These are phyloP conservation scores for Leptinotarsa undecemlineata DNA, from an alignment of 1,140 invertebrate species.

Conservation along the genomic window DNA sequence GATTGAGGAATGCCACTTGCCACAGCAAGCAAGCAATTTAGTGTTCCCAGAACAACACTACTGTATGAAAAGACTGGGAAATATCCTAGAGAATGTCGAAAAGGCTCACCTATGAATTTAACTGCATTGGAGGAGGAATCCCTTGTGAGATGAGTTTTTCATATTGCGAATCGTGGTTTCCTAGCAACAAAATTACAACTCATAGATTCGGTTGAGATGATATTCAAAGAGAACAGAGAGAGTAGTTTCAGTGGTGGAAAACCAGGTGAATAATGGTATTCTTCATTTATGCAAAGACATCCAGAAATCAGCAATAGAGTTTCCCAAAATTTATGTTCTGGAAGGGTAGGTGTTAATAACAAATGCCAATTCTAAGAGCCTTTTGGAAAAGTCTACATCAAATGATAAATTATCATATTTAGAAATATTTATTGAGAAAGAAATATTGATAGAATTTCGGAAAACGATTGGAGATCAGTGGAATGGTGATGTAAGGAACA, in stretches of 20 bases:
- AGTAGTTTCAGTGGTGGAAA: neutral
- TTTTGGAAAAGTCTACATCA: no score
- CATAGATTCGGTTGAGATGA: constrained; percentile 7
- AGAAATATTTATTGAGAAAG: no score
- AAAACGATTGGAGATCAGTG: no score
- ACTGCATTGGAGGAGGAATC: no score
- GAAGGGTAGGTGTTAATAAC: neutral
- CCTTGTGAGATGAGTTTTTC: no score
- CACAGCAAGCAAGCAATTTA: constrained; percentile 9
- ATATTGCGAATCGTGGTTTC: neutral
- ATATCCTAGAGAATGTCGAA: constrained; percentile 21
- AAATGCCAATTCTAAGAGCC: no score
- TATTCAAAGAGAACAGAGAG: constrained; percentile 3
- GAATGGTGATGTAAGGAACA: no score
- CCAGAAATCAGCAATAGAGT: constrained; percentile 9
- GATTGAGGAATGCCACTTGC: neutral
- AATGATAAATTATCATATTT: no score
- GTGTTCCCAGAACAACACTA: constrained; percentile 10
- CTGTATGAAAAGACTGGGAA: constrained; percentile 12
- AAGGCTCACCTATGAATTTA: constrained; percentile 4
- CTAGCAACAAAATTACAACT: constrained; percentile 15
- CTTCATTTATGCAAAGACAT: neutral
- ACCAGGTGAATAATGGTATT: constrained; percentile 9
- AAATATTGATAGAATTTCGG: no score
- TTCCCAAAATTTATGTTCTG: constrained; percentile 4